Percentiles rank a stretch among this genome's conserved stretches.
Conservation (phyloP, 2,888 invertebrate genomes). For the Drosophila bunnanda region DNA sequence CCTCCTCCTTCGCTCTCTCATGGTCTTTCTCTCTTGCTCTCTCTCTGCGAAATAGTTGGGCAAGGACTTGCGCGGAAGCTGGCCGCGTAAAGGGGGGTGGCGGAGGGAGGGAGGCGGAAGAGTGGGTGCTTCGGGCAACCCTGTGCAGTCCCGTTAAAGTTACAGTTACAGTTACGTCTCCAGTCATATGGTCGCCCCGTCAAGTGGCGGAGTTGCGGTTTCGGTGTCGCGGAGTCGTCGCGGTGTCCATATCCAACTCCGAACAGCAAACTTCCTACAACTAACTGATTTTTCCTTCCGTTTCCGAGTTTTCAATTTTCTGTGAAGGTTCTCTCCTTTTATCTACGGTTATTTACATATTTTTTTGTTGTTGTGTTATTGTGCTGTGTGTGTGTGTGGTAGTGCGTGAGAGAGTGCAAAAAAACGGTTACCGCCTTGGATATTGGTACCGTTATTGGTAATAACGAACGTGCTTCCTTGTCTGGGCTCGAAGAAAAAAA, state of each 20-base stretch:
- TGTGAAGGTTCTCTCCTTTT: conserved; percentile 2
- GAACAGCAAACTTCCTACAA: conserved; percentile 20
- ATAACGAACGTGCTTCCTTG: conserved; percentile 76
- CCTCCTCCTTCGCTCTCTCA: conserved; percentile 2
- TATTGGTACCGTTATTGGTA: conserved; percentile 14
- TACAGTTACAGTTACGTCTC: conserved; percentile 16
- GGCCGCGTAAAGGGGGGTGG: conserved; percentile 20
- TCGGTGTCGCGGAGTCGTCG: conserved; percentile 32
- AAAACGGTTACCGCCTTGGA: conserved; percentile 57
- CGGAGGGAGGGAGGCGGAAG: too few species aligned
- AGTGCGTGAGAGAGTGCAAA: conserved; percentile 13
- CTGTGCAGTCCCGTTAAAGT: conserved; percentile 13
- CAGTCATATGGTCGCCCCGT: conserved; percentile 51
- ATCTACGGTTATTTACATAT: conserved; percentile 3
- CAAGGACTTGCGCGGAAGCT: conserved; percentile 78
- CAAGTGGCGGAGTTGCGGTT: conserved; percentile 48
- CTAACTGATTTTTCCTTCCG: conserved; percentile 18
- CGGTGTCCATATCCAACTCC: conserved; percentile 27
- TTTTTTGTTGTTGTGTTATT: not conserved
- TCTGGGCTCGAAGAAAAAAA: conserved; percentile 27
- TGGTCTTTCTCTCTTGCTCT: not conserved
- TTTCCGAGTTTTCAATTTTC: conserved; percentile 1
- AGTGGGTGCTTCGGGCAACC: conserved; percentile 16
- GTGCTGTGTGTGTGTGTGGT: conserved; percentile 22
- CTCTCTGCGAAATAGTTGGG: conserved; percentile 32